These are phyloP conservation scores for Trematocara macrostoma DNA, from an alignment of 2,113 vertebrate genomes.

Conservation along the genomic window DNA sequence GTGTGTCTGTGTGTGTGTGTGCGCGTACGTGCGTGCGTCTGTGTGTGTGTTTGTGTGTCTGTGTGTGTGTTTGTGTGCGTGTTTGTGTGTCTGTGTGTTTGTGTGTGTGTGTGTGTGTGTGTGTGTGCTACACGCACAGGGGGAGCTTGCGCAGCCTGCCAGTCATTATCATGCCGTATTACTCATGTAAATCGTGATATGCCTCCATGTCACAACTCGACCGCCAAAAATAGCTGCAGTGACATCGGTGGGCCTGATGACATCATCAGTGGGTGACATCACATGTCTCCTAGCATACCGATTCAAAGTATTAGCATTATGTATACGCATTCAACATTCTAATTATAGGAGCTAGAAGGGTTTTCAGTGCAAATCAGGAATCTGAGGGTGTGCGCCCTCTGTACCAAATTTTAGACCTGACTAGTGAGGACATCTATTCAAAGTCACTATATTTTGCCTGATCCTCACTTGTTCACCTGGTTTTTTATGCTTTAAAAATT, in stretches of 20 bases:
- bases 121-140: background rate
- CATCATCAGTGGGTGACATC: slow-evolving; percentile 29
- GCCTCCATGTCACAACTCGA: slow-evolving; percentile 38
- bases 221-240: slow-evolving; percentile 40
- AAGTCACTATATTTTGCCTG: background rate
- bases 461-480: background rate
- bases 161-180: slow-evolving; percentile 48
- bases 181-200: slow-evolving; percentile 42
- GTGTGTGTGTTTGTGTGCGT: background rate
- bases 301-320: slow-evolving; percentile 29
- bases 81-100: background rate
- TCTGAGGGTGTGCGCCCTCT: background rate
- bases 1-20: background rate
- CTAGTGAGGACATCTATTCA: background rate
- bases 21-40: background rate
- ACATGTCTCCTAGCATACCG: slow-evolving; percentile 12
- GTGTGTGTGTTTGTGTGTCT: background rate
- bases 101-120: background rate
- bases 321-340: slow-evolving; percentile 15
- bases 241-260: slow-evolving; percentile 38
- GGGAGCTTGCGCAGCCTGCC: slow-evolving; percentile 7
- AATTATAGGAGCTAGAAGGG: slow-evolving; percentile 35
- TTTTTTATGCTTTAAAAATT: background rate
- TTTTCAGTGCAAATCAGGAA: slow-evolving; percentile 1
- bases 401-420: background rate